These are phyloP conservation scores for Amphipoea lucens DNA, from an alignment of 2,888 invertebrate species.

Conservation along the genomic window DNA sequence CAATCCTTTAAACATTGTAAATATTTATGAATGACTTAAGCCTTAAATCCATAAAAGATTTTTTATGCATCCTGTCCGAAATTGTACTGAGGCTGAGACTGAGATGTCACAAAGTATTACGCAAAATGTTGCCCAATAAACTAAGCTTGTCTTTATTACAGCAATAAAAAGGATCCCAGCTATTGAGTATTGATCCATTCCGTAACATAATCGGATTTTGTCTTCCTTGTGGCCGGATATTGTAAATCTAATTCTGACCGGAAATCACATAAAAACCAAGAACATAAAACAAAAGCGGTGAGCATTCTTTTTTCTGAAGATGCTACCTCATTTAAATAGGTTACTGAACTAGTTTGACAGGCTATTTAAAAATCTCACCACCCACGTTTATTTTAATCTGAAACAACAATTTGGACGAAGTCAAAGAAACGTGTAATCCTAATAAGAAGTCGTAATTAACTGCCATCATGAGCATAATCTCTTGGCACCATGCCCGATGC, in stretches of 20 bases:
- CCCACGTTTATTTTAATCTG: slow-evolving; percentile 41
- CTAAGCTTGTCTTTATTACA: slow-evolving; percentile 47
- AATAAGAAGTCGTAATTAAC: slow-evolving; percentile 66
- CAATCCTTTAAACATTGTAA: slow-evolving; percentile 32
- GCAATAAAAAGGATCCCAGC: slow-evolving; percentile 49
- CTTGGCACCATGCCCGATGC: slow-evolving; percentile 70
- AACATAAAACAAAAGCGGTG: slow-evolving; percentile 41
- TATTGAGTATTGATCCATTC: slow-evolving; percentile 48
- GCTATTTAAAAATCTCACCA: slow-evolving; percentile 46
- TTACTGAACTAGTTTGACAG: slow-evolving; percentile 65
- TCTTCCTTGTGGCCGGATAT: slow-evolving; percentile 22
- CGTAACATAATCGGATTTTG: slow-evolving; percentile 44
- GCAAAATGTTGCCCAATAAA: slow-evolving; percentile 51
- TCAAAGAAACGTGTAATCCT: slow-evolving; percentile 52
- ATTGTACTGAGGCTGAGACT: slow-evolving; percentile 27
- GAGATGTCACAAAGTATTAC: slow-evolving; percentile 54
- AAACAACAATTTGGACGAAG: slow-evolving; percentile 36
- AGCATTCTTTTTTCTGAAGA: slow-evolving; percentile 45
- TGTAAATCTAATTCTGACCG: slow-evolving; percentile 42
- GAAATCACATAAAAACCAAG: slow-evolving; percentile 56
- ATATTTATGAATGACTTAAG: slow-evolving; percentile 37
- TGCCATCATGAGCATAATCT: slow-evolving; percentile 64
- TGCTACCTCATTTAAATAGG: slow-evolving; percentile 65
- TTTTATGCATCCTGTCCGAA: slow-evolving; percentile 55
- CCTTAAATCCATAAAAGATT: slow-evolving; percentile 31